Base-by-base conservation (phyloP, 2,888 invertebrate genomes). In the Steromphala cineraria region DNA sequence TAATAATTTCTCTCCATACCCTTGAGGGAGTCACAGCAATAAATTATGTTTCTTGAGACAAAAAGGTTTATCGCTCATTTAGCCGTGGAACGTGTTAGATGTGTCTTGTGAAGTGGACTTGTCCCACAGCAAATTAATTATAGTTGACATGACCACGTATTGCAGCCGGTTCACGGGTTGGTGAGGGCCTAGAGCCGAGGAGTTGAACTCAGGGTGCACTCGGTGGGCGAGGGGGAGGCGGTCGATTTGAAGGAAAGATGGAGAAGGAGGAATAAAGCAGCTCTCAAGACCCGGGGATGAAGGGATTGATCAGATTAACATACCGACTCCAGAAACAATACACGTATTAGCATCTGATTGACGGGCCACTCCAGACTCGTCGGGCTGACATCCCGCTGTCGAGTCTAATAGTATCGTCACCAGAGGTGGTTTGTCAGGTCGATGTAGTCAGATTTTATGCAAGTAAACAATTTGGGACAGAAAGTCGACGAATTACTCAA, bases 91-190 rank as follows among this genome's bases (percentile, higher is more conserved):
- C 67, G 67, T 67, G 67, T 67, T 31, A 67, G 67, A 21, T 13
- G 17, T 67, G 67, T 67, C 67, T 67, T 67, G 17, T 67, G 67
- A 67, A 67, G 67, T 67, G 67, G 67, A 28, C 36, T 28, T 31
- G 67, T 67, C 67, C 24, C 10, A 36, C 67, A 67, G 67, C 67
- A 67, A 67, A 67, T 67, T 67, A 67, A 67, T 67, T 67, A 67
- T 36, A n/a, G n/a, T 31, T 67, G 24, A 67, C 24, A 13, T 67
- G 67, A 67, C 28, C 28, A 67, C 36, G 67, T 15, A 28, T 67
- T 2, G 24, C 15, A 17, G 28, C 67, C 13, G 31, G 67, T n/a
- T 67, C 67, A 67, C 67, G 31, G 67, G 31, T 28, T 67, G 67
- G 67, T 67, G 31, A 67, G 67, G 24, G 15, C 10, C 67, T 28